These are phyloP conservation scores for Xenopus borealis DNA, from an alignment of 2,113 vertebrate species.

Conservation along the genomic window DNA sequence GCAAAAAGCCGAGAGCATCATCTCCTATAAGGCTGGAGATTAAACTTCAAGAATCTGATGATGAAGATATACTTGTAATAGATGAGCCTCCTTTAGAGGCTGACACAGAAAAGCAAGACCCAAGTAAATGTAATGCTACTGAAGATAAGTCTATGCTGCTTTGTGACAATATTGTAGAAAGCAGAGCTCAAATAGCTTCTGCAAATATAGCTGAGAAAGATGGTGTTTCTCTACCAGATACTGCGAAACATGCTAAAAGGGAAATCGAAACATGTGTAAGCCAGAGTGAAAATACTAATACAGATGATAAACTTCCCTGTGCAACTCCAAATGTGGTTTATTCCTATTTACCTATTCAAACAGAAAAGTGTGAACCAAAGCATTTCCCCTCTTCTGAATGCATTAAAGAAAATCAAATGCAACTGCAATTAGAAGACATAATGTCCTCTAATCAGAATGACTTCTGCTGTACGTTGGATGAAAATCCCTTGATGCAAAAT, in stretches of 20 bases:
- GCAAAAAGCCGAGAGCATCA: constrained; percentile 25
- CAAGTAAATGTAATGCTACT: constrained; percentile 2
- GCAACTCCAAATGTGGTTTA: neutral
- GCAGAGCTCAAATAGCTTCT: accelerated
- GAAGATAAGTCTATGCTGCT: neutral
- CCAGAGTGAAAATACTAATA: neutral
- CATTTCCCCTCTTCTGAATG: neutral
- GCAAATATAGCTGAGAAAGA: neutral
- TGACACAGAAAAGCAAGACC: constrained; percentile 47
- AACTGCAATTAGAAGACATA: neutral
- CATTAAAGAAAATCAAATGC: neutral
- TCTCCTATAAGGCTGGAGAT: constrained; percentile 44
- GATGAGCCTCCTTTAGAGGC: constrained; percentile 53
- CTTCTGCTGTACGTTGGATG: too few relatives aligned
- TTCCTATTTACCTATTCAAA: neutral
- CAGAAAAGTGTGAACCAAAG: neutral
- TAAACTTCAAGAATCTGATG: constrained; percentile 58
- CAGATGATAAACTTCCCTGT: neutral
- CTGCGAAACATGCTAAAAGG: neutral
- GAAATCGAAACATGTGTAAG: neutral
- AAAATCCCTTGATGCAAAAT: too few relatives aligned
- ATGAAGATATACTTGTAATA: constrained; percentile 65
- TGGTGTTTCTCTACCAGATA: neutral
- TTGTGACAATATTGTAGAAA: neutral
- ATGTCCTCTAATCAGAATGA: neutral